These are phyloP conservation scores for Thumatha senex DNA, from an alignment of 2,888 invertebrate genomes.

Conservation along the genomic window DNA sequence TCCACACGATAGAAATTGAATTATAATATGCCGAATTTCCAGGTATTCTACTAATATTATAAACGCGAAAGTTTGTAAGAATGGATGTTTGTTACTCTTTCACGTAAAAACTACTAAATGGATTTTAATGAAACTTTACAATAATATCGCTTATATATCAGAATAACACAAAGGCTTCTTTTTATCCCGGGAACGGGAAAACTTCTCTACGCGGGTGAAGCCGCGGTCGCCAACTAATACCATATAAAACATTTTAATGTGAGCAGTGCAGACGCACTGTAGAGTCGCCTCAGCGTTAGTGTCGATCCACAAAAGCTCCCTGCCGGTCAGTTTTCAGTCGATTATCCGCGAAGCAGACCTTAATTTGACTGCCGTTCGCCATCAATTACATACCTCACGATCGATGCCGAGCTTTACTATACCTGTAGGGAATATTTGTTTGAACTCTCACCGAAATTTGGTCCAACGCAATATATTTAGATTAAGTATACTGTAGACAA, in stretches of 20 bases:
- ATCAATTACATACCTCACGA: slow-evolving; percentile 75
- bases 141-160: too few species aligned
- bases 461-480: slow-evolving; percentile 56
- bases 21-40: too few species aligned
- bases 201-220: too few species aligned
- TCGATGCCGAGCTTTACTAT: slow-evolving; percentile 71
- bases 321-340: slow-evolving; percentile 77
- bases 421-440: slow-evolving; percentile 53
- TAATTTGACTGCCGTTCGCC: slow-evolving; percentile 80
- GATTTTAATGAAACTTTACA: too few species aligned
- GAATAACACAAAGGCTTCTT: too few species aligned
- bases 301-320: slow-evolving; percentile 66
- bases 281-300: slow-evolving; percentile 38
- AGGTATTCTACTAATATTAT: too few species aligned
- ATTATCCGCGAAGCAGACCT: slow-evolving; percentile 76
- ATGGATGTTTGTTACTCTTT: too few species aligned
- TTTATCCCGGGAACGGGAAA: too few species aligned
- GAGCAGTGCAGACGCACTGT: slow-evolving; percentile 23
- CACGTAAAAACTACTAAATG: too few species aligned
- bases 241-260: background rate
- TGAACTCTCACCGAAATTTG: slow-evolving; percentile 47
- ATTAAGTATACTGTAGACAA: background rate
- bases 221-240: too few species aligned
- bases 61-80: too few species aligned
- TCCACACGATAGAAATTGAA: too few species aligned